Conservation (phyloP, 2,888 invertebrate genomes). For the Latrodectus elegans region DNA sequence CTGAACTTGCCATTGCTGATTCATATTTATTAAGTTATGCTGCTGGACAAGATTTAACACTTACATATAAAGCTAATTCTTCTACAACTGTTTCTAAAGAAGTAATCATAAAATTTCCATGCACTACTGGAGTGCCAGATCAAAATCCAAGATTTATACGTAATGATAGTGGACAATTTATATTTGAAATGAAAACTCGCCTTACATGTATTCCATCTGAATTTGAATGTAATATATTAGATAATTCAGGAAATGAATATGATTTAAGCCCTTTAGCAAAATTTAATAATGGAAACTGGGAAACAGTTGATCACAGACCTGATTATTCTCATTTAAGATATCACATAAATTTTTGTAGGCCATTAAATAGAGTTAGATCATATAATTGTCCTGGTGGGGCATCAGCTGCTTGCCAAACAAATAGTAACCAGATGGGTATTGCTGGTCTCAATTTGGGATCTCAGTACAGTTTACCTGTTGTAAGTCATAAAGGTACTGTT, state of each 20-base stretch:
- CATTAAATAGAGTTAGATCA: conserved; percentile 72
- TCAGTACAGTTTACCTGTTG: conserved; percentile 19
- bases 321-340: conserved; percentile 72
- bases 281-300: conserved; percentile 72
- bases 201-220: conserved; percentile 45
- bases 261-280: conserved; percentile 73
- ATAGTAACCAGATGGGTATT: neutral
- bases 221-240: conserved; percentile 53
- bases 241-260: conserved; percentile 72
- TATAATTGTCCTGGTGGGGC: conserved; percentile 70
- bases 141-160: conserved; percentile 22
- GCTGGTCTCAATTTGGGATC: conserved; percentile 51
- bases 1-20: conserved; percentile 34
- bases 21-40: conserved; percentile 43
- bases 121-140: conserved; percentile 18
- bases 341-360: conserved; percentile 74
- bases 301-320: conserved; percentile 71
- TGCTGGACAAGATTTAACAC: conserved; percentile 40
- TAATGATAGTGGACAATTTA: conserved; percentile 27
- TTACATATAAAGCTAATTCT: conserved; percentile 34
- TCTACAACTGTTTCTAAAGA: neutral
- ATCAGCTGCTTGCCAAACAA: conserved; percentile 47
- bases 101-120: conserved; percentile 49
- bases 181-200: conserved; percentile 56
- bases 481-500: conserved; percentile 31